phyloP scores from a whole-genome alignment of 2,113 vertebrate species.

The Hippocampus barbouri region DNA sequence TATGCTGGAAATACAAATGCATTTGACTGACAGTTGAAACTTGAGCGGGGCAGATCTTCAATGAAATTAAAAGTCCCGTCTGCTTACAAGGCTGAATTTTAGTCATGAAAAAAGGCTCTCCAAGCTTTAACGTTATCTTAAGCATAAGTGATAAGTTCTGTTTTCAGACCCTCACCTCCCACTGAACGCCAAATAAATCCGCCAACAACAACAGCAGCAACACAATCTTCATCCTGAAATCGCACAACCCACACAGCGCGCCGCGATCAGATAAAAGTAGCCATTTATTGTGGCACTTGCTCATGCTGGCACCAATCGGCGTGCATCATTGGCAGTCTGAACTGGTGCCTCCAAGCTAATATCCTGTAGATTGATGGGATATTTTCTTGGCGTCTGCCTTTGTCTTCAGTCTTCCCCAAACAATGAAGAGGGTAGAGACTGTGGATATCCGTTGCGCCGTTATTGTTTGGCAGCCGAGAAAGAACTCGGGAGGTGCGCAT shows the following conservation, averaged over 20 bases:
- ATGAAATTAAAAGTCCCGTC: too few species aligned
- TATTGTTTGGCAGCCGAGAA: slow-evolving; percentile 46
- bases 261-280: slow-evolving; percentile 63
- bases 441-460: slow-evolving; percentile 47
- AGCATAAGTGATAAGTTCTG: slow-evolving; percentile 44
- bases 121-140: slow-evolving; percentile 23
- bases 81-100: neutral
- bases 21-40: too few species aligned
- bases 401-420: slow-evolving; percentile 51
- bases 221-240: slow-evolving; percentile 54
- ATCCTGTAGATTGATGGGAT: slow-evolving; percentile 65
- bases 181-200: slow-evolving; percentile 36
- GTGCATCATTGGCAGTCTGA: slow-evolving; percentile 65
- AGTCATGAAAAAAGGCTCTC: slow-evolving; percentile 2
- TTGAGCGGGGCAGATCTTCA: too few species aligned
- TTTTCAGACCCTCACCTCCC: slow-evolving; percentile 31
- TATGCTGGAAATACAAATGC: too few species aligned
- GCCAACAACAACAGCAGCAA: slow-evolving; percentile 28
- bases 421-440: slow-evolving; percentile 57
- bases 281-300: slow-evolving; percentile 68
- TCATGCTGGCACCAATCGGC: slow-evolving; percentile 61
- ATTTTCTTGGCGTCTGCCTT: slow-evolving; percentile 60
- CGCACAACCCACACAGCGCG: slow-evolving; percentile 57
- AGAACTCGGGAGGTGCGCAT: slow-evolving; percentile 46
- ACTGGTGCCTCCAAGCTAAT: slow-evolving; percentile 62